Conservation (phyloP, 2,113 vertebrate genomes). For the Leptobrachium leishanense region DNA sequence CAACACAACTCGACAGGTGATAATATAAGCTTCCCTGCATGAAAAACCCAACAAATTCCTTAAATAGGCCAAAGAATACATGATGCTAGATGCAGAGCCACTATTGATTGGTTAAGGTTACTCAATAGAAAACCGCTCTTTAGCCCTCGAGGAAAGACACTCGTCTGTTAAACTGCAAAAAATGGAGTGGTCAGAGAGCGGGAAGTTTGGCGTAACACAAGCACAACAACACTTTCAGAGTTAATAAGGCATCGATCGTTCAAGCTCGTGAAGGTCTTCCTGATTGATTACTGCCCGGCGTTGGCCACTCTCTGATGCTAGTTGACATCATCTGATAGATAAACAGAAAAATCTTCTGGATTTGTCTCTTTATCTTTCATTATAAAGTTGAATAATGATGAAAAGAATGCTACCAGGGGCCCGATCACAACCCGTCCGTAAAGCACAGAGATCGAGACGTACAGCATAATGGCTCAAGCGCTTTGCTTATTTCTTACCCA, state of each 20-base stretch:
- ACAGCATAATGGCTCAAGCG: no score
- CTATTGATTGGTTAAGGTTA: slow-evolving; percentile 21
- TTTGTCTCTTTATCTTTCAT: no score
- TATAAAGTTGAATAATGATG: no score
- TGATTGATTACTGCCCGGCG: neutral
- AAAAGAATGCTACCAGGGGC: no score
- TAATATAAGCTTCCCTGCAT: neutral
- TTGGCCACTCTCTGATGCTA: neutral
- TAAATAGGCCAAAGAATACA: neutral
- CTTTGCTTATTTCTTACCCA: no score
- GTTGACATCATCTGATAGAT: neutral
- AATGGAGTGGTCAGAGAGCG: slow-evolving; percentile 4
- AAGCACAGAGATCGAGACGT: no score
- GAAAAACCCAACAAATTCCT: neutral
- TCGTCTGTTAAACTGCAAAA: neutral
- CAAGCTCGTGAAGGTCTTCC: neutral
- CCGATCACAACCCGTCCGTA: no score
- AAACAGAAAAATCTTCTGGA: no score
- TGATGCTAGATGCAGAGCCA: slow-evolving; percentile 4
- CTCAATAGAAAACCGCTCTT: slow-evolving; percentile 5
- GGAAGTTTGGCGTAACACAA: slow-evolving; percentile 6
- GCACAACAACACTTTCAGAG: neutral
- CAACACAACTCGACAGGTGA: neutral
- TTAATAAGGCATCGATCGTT: slow-evolving; percentile 25
- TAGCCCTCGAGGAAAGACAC: slow-evolving; percentile 9